A percentile compares a stretch with the other conserved stretches of the same genome.
Evolutionary conservation across 2,888 invertebrate species (phyloP).

Genomic region (Toxonevra muliebris): DNA sequence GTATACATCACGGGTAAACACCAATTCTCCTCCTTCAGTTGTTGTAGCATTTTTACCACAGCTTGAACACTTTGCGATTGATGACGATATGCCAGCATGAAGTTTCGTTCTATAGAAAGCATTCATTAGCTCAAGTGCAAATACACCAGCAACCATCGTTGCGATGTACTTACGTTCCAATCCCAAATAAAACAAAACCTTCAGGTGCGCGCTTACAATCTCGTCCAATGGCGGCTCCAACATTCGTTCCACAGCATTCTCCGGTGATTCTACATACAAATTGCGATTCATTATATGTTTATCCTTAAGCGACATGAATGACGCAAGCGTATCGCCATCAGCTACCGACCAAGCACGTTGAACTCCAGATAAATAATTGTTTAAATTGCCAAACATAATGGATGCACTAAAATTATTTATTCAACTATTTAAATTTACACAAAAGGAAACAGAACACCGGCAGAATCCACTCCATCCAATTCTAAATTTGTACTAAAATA

Average conservation of each 20-base stretch:
- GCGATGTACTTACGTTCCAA: conserved; percentile 63
- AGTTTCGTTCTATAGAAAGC: conserved; percentile 62
- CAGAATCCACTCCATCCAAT: too few species aligned
- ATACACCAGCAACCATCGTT: conserved; percentile 2
- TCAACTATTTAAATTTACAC: too few species aligned
- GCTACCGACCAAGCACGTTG: conserved; percentile 72
- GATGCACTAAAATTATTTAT: not conserved
- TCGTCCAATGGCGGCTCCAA: conserved; percentile 80
- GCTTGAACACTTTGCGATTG: conserved; percentile 82
- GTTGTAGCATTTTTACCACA: conserved; percentile 83
- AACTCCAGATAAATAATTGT: conserved; percentile 65
- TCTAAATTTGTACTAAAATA: too few species aligned
- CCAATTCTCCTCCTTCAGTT: conserved; percentile 96
- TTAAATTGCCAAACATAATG: conserved; percentile 56
- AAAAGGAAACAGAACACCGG: too few species aligned
- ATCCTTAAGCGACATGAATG: conserved; percentile 73
- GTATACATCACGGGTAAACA: conserved; percentile 92
- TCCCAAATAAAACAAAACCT: conserved; percentile 68
- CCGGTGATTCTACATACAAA: conserved; percentile 76
- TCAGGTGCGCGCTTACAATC: conserved; percentile 78
- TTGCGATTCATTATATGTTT: conserved; percentile 77
- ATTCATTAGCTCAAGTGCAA: conserved; percentile 9
- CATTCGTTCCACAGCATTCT: conserved; percentile 74
- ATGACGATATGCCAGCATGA: conserved; percentile 77
- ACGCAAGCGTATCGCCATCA: conserved; percentile 71